These are phyloP conservation scores for Odontesthes bonariensis DNA, from an alignment of 2,113 vertebrate genomes.

Conservation along the genomic window DNA sequence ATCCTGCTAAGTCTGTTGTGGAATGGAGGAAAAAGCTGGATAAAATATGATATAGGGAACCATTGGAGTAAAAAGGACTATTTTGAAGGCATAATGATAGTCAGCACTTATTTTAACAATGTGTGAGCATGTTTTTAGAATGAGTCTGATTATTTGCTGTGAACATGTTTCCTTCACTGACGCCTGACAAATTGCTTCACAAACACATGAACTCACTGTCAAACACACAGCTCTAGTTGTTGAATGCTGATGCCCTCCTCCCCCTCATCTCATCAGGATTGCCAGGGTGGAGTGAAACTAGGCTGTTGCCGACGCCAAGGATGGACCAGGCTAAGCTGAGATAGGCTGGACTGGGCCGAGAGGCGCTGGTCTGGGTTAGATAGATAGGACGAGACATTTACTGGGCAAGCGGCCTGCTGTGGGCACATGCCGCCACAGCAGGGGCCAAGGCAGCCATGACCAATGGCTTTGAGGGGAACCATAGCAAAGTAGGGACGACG, in stretches of 20 bases:
- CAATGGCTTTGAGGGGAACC: conserved; percentile 93
- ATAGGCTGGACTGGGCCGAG: conserved; percentile 75
- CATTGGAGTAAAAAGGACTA: conserved; percentile 50
- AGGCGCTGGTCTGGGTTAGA: conserved; percentile 84
- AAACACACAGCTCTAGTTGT: conserved; percentile 19
- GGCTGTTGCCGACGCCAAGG: conserved; percentile 84
- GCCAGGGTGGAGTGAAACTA: conserved; percentile 84
- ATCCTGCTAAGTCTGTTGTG: conserved; percentile 59
- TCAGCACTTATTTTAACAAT: conserved; percentile 25
- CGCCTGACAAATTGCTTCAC: conserved; percentile 87
- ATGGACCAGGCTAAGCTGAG: conserved; percentile 82
- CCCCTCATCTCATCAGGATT: conserved; percentile 87
- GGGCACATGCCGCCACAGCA: conserved; percentile 96
- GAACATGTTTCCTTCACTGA: conserved; percentile 78
- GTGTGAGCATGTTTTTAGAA: conserved; percentile 41
- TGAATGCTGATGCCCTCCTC: conserved; percentile 12
- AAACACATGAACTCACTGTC: conserved; percentile 44
- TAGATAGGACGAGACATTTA: conserved; percentile 81
- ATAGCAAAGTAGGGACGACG: conserved; percentile 86
- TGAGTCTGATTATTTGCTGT: conserved; percentile 61
- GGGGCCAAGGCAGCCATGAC: conserved; percentile 91
- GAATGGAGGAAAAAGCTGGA: conserved; percentile 66
- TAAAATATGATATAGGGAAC: conserved; percentile 49
- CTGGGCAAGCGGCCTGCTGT: conserved; percentile 86
- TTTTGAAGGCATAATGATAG: conserved; percentile 54